Percentiles rank a stretch among this genome's conserved stretches.
Conservation (phyloP, 2,797 vertebrate genomes). For the Leptatherina wallacei region DNA sequence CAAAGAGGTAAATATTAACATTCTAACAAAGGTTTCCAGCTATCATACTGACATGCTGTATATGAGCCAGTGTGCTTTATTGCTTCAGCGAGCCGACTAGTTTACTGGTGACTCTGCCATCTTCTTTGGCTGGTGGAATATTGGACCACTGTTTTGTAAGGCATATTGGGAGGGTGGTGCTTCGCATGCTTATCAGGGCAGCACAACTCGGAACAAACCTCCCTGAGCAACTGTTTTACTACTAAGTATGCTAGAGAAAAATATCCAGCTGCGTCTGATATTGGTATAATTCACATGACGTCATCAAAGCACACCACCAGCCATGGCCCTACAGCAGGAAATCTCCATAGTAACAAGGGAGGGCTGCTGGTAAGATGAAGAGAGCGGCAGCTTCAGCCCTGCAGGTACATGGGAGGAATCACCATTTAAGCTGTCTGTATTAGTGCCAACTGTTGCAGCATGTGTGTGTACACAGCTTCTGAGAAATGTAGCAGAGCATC, state of each 20-base stretch:
- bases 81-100: slow-evolving; percentile 38
- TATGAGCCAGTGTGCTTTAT: slow-evolving; percentile 70
- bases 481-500: not conserved
- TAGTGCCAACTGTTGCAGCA: slow-evolving; percentile 19
- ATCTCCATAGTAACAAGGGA: slow-evolving; percentile 73
- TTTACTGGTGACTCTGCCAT: slow-evolving; percentile 45
- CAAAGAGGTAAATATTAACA: slow-evolving; percentile 77
- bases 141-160: slow-evolving; percentile 27
- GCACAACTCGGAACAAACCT: not conserved
- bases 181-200: not conserved
- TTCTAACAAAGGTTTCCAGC: slow-evolving; percentile 66
- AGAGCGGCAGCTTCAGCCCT: slow-evolving; percentile 39
- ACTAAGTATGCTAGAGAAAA: not conserved
- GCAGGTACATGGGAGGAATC: slow-evolving; percentile 39
- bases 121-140: slow-evolving; percentile 15
- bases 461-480: slow-evolving; percentile 17
- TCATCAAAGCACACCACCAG: slow-evolving; percentile 50
- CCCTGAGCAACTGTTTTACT: not conserved
- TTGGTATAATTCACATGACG: slow-evolving; percentile 41
- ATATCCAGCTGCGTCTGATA: slow-evolving; percentile 8
- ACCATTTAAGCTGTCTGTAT: slow-evolving; percentile 20
- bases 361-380: slow-evolving; percentile 31
- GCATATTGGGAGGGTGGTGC: slow-evolving; percentile 6
- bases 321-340: slow-evolving; percentile 43
- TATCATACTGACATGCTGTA: slow-evolving; percentile 64